A percentile compares a stretch with the other conserved stretches of the same genome.
phyloP scores from a whole-genome alignment of 2,797 vertebrate species.

The Nasua narica region DNA sequence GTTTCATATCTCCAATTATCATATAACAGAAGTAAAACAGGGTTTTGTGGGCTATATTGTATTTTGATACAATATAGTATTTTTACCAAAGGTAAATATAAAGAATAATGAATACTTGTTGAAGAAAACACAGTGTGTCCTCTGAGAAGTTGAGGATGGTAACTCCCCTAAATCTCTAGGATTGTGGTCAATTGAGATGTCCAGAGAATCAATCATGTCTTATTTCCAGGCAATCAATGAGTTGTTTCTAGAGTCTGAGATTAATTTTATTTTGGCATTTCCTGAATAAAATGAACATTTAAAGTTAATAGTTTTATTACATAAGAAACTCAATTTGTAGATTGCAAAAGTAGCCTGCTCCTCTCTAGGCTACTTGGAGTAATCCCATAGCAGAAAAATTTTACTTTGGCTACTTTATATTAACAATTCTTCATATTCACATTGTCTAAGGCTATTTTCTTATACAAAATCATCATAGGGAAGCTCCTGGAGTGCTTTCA shows the following conservation, averaged over 20 bases:
- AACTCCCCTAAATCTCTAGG: background rate
- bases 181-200: background rate
- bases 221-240: background rate
- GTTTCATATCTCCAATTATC: background rate
- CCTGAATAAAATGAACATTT: background rate
- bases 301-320: background rate
- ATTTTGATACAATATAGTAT: background rate
- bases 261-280: background rate
- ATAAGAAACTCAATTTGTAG: background rate
- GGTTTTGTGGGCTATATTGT: background rate
- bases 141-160: background rate
- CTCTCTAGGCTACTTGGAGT: background rate
- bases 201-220: background rate
- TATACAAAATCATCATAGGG: slow-evolving; percentile 45
- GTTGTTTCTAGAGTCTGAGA: background rate
- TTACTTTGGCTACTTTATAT: background rate
- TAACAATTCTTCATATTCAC: background rate
- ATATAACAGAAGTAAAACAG: background rate
- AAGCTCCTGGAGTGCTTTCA: slow-evolving; percentile 66
- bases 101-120: background rate
- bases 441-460: slow-evolving; percentile 52
- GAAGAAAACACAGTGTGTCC: background rate
- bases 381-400: background rate
- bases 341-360: background rate
- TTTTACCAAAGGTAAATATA: background rate